Base-by-base conservation (phyloP, 2,113 vertebrate species). In the Cairina moschata region DNA sequence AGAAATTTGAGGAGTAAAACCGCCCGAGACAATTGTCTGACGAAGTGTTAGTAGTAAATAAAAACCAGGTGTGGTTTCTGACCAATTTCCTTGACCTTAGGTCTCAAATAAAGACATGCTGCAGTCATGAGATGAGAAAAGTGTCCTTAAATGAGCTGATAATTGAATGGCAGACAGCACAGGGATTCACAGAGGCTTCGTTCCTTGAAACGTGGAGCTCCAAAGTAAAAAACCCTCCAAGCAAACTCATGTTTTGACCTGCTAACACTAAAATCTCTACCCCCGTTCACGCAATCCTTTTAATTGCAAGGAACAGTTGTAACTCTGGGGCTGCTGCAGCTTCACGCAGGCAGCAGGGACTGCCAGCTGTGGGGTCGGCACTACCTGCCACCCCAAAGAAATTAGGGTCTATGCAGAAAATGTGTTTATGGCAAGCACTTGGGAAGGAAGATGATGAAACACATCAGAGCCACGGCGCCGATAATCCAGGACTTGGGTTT, bases 161-260 rank as follows among this genome's bases (percentile, higher is more conserved):
- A 77, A 13, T 2, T 1, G 0, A 69, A 86, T 31, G 14, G 73
- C 28, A 23, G 5, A 60, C 20, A 9, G 66, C 62, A n/a, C 17
- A 8, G 58, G 75, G 68, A 69, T 14, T 73, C 82, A 18, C 48
- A 32, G 40, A 80, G 46, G n/a, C 32, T 82, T 73, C 23, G 29
- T 32, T 31, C 65, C 73, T 77, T 86, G 80, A 78, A 93, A 81
- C 13, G 11, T 21, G 5, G 68, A 77, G 23, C 34, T 65, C 34
- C 16, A 2, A 32, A 52, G 36, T n/a, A 73, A 6, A 23, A 86
- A 48, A 5, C 38, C 34, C 62, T 28, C 13, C 4, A 7, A 88
- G 67, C 63, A 80, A 88, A 88, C 31, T 90, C 95, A 52, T 90
- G 88, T 86, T 93, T 68, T 75, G 68, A 90, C 83, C 91, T 88